Percentiles rank a stretch among this genome's conserved stretches.
Conservation (phyloP, 2,113 vertebrate genomes). For the Calcarius ornatus region DNA sequence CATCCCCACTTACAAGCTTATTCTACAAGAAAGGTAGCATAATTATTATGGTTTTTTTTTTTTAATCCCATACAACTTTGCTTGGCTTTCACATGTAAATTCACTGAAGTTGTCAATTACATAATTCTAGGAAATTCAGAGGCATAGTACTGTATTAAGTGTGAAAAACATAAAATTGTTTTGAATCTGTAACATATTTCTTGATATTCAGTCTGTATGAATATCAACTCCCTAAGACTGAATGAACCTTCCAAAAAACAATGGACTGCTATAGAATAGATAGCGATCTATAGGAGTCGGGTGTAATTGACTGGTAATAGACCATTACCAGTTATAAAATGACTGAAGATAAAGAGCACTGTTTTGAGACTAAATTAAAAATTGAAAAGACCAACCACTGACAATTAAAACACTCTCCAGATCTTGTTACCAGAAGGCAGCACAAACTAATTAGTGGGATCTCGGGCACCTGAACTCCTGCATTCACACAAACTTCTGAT, state of each 20-base stretch:
- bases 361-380: neutral
- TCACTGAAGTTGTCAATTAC: neutral
- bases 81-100: neutral
- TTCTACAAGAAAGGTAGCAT: neutral
- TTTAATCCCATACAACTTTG: neutral
- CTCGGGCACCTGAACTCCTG: neutral
- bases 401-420: neutral
- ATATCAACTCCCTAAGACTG: too few species aligned
- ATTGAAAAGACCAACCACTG: neutral
- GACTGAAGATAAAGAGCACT: neutral
- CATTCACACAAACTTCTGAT: neutral
- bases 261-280: neutral
- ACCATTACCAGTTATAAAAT: neutral
- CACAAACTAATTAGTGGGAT: neutral
- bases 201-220: neutral
- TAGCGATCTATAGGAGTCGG: neutral
- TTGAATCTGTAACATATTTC: neutral
- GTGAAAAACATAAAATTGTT: neutral
- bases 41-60: accelerated
- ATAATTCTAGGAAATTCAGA: neutral
- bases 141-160: neutral
- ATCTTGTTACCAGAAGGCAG: neutral
- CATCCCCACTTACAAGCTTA: neutral
- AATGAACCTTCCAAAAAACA: neutral
- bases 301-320: neutral